Base-by-base conservation (phyloP, 2,888 invertebrate species). In the Pterobdella sp. region DNA sequence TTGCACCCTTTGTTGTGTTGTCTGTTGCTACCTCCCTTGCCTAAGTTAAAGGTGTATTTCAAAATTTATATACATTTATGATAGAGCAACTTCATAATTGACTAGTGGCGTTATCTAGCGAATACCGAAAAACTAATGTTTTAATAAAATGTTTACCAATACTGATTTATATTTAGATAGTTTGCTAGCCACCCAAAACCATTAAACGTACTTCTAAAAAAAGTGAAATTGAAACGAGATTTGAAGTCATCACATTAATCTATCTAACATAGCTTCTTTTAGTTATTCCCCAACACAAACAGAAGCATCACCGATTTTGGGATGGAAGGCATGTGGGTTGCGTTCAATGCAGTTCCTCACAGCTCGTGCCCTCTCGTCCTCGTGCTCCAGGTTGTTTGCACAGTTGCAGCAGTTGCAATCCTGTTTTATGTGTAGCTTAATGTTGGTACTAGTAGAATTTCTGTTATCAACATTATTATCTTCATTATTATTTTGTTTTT, bases 351-450 rank as follows among this genome's bases (percentile, higher is more conserved):
- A 96, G 36, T 91, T 90, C 78, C 92, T 90, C 71, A 98, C 96
- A 7, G 98, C 97, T 80, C 91, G 88, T 81, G 94, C 93, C 31
- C 98, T 85, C 78, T 94, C 90, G 79, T 94, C 94, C 83, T 98
- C 97, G 82, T 94, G 92, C 75, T 92, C 90, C 77, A 97, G 86
- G 85, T 97, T 97, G 82, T 98, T 98, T 80, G 89, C 92, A 84
- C 98, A 98, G 85, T 95, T 94, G 84, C 90, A 91, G 84, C 98
- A 99, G 83, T 98, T 98, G 86, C 98, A 98, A 84, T 90, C 86
- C 84, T 56, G 60, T 4, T 14, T 22, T 14, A 18, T 22, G 7
- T 56, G 60, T 22, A 22, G 7, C 10, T 42, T 42, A 22, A 14
- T 42, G 49, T 42, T 42, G n/a, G n/a, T n/a, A n/a, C n/a, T n/a